These are phyloP conservation scores for Cantharis rustica DNA, from an alignment of 2,888 invertebrate species.

Conservation along the genomic window DNA sequence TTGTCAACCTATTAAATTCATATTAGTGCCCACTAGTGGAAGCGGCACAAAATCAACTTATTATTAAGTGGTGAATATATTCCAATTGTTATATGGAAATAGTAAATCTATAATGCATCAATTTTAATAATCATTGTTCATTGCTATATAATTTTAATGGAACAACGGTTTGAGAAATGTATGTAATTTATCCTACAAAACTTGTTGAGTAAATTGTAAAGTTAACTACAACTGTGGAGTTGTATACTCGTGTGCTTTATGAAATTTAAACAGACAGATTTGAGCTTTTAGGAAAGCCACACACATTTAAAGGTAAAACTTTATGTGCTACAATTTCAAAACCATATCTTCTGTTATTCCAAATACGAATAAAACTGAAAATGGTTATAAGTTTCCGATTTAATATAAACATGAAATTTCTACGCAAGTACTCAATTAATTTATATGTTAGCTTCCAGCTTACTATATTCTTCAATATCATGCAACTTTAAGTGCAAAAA, in stretches of 20 bases:
- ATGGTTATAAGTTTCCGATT: neutral
- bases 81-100: neutral
- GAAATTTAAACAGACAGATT: neutral
- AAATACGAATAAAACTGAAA: neutral
- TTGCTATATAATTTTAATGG: neutral
- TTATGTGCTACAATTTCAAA: neutral
- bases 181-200: neutral
- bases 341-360: neutral
- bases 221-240: neutral
- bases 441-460: too few species aligned
- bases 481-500: too few species aligned
- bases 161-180: neutral
- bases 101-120: neutral
- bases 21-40: too few species aligned
- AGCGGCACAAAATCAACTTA: neutral
- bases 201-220: neutral
- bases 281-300: neutral
- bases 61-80: neutral
- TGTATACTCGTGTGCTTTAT: neutral
- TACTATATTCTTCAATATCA: too few species aligned
- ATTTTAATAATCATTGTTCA: neutral
- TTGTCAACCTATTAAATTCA: too few species aligned
- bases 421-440: neutral
- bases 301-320: neutral
- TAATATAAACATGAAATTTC: neutral